Evolutionary conservation across 2,888 invertebrate genomes (phyloP), one percentile per base, ranked within the genome.

Genomic region (Cinara cedri): DNA sequence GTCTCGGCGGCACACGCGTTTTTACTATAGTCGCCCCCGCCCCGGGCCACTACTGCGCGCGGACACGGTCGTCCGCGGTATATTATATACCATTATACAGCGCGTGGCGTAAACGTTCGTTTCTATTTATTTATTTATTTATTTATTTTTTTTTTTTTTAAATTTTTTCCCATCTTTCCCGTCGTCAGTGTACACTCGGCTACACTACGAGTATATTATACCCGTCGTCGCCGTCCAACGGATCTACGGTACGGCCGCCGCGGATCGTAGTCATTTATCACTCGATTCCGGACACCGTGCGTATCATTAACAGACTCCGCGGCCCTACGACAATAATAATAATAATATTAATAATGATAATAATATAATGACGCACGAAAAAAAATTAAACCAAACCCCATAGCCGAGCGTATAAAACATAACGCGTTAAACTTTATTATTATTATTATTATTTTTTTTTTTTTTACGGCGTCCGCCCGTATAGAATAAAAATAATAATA

Each of bases 1-100:
- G 24, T 24, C 66, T 16, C 49, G 46, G 14, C 46, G 46, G 26
- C 72, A 72, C 72, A 72, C 46, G 72, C 72, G 72, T 72, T 72
- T 74, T 65, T 75, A 75, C 74, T 75, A 75, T 75, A 54, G 14
- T 49, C 6, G 34, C 42, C 49, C 8, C 9, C 65, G 1, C 34
- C 34, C 11, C 44, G 21, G 16, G 1, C 44, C 14, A 6, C 55
- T 3, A 34, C 60, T 0, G 1, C 34, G 34, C 34, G 34, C 34
- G 34, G 34, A 34, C 34, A 34, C 34, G 34, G 34, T 34, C 34
- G 34, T 34, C 34, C 34, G 6, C 34, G 34, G 34, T 34, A 34
- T 34, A 34, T 34, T 34, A 4, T 34, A 34, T 34, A 6, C 34
- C 34, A 34, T 34, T 34, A 34, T 34, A 34, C 6, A 34, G 34